Evolutionary conservation across 1,140 invertebrate genomes (phyloP).

Genomic region (Lucilia sericata): DNA sequence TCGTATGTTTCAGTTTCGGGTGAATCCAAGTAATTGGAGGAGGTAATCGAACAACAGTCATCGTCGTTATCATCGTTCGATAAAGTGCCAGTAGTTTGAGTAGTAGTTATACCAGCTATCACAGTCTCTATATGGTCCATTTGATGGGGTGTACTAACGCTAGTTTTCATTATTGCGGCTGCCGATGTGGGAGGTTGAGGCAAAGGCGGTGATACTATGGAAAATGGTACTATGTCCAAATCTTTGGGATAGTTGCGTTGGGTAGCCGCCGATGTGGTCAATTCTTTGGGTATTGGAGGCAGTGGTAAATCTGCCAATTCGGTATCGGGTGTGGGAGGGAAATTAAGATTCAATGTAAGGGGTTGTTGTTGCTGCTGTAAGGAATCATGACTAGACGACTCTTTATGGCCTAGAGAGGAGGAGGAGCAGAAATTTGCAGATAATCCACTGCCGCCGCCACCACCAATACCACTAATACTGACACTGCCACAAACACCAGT

Average conservation of each 20-base stretch:
- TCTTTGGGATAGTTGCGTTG: slow-evolving; percentile 54
- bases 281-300: slow-evolving; percentile 59
- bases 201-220: slow-evolving; percentile 59
- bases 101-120: slow-evolving; percentile 56
- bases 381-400: neutral
- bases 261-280: slow-evolving; percentile 46
- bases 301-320: slow-evolving; percentile 64
- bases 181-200: neutral
- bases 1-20: slow-evolving; percentile 73
- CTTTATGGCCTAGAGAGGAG: neutral
- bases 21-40: slow-evolving; percentile 61
- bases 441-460: neutral
- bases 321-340: slow-evolving; percentile 52
- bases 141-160: slow-evolving; percentile 17
- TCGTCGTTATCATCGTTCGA: slow-evolving; percentile 50
- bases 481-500: slow-evolving; percentile 8
- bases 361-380: neutral
- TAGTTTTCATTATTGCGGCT: slow-evolving; percentile 20
- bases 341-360: slow-evolving; percentile 3
- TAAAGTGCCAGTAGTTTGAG: slow-evolving; percentile 43
- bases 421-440: neutral
- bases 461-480: neutral
- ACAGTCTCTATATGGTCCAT: slow-evolving; percentile 58
- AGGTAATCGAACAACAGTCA: slow-evolving; percentile 55
- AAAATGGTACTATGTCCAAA: slow-evolving; percentile 64